These are phyloP conservation scores for Philopotamus ludificatus DNA, from an alignment of 1,140 invertebrate species.

Conservation along the genomic window DNA sequence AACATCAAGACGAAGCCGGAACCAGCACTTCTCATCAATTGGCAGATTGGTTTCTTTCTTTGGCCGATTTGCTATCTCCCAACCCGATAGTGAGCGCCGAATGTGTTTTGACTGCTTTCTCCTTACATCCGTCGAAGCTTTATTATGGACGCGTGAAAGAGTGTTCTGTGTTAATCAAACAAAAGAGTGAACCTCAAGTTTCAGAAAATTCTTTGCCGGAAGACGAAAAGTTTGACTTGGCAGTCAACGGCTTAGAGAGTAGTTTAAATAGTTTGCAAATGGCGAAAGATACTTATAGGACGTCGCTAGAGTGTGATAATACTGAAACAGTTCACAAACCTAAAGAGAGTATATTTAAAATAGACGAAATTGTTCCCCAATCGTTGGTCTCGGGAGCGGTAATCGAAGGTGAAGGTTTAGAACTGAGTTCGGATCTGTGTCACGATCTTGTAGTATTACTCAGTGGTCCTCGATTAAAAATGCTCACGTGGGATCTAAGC, in stretches of 20 bases:
- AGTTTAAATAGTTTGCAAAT: no score
- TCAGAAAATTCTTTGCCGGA: background rate
- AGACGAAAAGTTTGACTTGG: background rate
- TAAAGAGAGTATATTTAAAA: background rate
- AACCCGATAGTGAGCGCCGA: constrained; percentile 47
- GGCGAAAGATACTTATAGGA: background rate
- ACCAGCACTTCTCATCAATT: constrained; percentile 44
- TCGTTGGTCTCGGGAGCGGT: constrained; percentile 49
- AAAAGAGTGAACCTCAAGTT: background rate
- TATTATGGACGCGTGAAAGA: constrained; percentile 47
- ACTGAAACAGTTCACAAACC: background rate
- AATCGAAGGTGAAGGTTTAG: constrained; percentile 50
- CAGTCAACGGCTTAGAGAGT: background rate
- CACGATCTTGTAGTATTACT: constrained; percentile 61
- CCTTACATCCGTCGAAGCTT: constrained; percentile 47
- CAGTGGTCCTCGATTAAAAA: constrained; percentile 57
- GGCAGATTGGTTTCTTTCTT: constrained; percentile 48
- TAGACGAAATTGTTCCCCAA: constrained; percentile 8
- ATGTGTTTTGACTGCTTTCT: constrained; percentile 52
- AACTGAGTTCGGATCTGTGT: constrained; percentile 50
- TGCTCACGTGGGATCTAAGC: constrained; percentile 58
- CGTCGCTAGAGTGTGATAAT: background rate
- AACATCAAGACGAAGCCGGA: constrained; percentile 50
- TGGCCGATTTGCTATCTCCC: constrained; percentile 44
- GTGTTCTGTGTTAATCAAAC: background rate